phyloP scores from a whole-genome alignment of 2,888 invertebrate genomes.

The Hydrotaea cyrtoneurina region DNA sequence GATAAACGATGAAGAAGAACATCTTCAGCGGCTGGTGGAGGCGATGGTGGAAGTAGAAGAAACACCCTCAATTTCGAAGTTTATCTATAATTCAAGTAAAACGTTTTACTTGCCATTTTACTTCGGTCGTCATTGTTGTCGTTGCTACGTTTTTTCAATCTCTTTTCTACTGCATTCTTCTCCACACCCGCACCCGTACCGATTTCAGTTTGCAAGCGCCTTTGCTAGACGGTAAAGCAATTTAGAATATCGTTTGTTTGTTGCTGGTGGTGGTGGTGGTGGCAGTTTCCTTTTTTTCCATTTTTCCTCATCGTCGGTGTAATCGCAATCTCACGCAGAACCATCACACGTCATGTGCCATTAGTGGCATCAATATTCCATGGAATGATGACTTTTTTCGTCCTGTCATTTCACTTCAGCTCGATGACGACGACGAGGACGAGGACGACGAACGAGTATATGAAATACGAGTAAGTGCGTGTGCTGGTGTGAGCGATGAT shows the following conservation, averaged over 20 bases:
- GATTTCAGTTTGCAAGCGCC: background rate
- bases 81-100: constrained; percentile 50
- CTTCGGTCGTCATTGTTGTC: constrained; percentile 3
- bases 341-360: constrained; percentile 48
- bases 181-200: background rate
- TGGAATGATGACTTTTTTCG: constrained; percentile 21
- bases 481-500: background rate
- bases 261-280: background rate
- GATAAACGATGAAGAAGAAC: constrained; percentile 17
- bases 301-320: constrained; percentile 14
- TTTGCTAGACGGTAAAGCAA: background rate
- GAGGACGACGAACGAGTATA: background rate
- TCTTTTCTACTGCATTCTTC: background rate
- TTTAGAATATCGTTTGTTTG: background rate
- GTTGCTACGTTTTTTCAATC: constrained; percentile 10
- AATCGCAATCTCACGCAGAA: constrained; percentile 35
- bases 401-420: background rate
- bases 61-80: constrained; percentile 31
- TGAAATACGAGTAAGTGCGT: background rate
- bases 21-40: background rate
- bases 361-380: constrained; percentile 54
- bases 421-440: background rate
- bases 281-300: background rate
- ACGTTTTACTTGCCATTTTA: constrained; percentile 46
- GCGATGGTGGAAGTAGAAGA: too few relatives aligned